Percentiles rank a stretch among this genome's conserved stretches.
Conservation (phyloP, 2,888 invertebrate species). For the Melanotus villosus region DNA sequence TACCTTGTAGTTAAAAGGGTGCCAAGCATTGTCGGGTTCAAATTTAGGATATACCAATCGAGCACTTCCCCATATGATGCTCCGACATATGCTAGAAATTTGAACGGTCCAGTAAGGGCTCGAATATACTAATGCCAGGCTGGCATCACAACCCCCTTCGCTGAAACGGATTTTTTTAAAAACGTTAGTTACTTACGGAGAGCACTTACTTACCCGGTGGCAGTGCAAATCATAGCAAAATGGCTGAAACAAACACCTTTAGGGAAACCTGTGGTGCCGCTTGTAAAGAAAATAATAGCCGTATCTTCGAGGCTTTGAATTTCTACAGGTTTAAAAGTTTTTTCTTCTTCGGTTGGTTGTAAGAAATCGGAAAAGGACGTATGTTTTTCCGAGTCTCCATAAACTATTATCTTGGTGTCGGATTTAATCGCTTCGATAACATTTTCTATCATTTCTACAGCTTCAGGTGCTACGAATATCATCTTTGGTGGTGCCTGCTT, state of each 20-base stretch:
- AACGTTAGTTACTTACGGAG: too few species aligned
- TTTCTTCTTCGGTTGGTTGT: constrained; percentile 53
- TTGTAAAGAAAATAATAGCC: constrained; percentile 52
- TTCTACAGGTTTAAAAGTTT: constrained; percentile 44
- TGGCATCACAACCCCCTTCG: too few species aligned
- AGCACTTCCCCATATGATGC: too few species aligned
- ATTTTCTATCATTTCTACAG: constrained; percentile 47
- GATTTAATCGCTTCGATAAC: constrained; percentile 49
- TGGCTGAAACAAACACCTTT: constrained; percentile 54
- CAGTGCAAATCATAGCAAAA: background rate
- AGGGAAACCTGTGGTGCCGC: constrained; percentile 55
- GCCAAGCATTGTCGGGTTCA: too few species aligned
- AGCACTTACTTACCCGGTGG: too few species aligned
- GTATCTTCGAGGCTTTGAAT: constrained; percentile 43
- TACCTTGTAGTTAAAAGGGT: too few species aligned
- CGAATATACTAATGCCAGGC: background rate
- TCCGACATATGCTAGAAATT: too few species aligned
- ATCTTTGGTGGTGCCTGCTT: constrained; percentile 53
- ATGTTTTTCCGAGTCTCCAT: constrained; percentile 53
- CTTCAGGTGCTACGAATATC: constrained; percentile 53
- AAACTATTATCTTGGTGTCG: constrained; percentile 57
- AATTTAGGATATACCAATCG: too few species aligned
- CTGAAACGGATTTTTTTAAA: too few species aligned
- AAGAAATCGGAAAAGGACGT: constrained; percentile 51
- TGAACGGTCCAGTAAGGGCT: too few species aligned